These are phyloP conservation scores for Sphaeridia pumilis DNA, from an alignment of 2,888 invertebrate species.

Conservation along the genomic window DNA sequence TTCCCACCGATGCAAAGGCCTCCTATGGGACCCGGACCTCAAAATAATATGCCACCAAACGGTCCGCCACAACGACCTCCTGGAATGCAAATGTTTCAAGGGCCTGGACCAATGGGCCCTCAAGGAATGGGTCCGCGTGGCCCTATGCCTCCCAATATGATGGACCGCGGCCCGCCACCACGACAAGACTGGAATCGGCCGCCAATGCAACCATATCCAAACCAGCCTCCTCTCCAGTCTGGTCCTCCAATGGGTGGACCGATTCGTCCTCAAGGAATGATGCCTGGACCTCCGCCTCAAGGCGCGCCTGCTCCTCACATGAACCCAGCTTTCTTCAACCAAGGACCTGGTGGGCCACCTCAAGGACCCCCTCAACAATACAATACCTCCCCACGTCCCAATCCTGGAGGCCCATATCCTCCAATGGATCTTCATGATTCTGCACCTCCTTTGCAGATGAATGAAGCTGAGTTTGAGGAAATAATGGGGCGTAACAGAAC, in stretches of 20 bases:
- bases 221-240: conserved; percentile 50
- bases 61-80: conserved; percentile 32
- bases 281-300: conserved; percentile 45
- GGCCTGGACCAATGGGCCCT: conserved; percentile 31
- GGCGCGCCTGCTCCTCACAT: conserved; percentile 78
- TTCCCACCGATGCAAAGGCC: conserved; percentile 48
- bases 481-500: conserved; percentile 95
- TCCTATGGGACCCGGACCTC: conserved; percentile 41
- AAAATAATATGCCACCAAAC: conserved; percentile 32
- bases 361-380: conserved; percentile 39
- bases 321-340: conserved; percentile 92
- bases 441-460: conserved; percentile 50
- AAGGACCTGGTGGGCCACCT: conserved; percentile 46
- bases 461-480: conserved; percentile 95
- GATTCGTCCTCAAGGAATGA: conserved; percentile 34
- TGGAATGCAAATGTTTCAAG: conserved; percentile 28
- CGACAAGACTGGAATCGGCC: conserved; percentile 63
- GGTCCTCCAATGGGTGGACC: conserved; percentile 45
- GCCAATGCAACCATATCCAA: conserved; percentile 44
- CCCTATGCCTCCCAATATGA: conserved; percentile 33
- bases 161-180: conserved; percentile 46
- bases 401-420: conserved; percentile 33
- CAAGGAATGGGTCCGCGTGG: conserved; percentile 38
- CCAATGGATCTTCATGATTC: conserved; percentile 39
- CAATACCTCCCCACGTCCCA: conserved; percentile 36